phyloP scores from a whole-genome alignment of 2,888 invertebrate species.

The Ichneumon xanthorius region DNA sequence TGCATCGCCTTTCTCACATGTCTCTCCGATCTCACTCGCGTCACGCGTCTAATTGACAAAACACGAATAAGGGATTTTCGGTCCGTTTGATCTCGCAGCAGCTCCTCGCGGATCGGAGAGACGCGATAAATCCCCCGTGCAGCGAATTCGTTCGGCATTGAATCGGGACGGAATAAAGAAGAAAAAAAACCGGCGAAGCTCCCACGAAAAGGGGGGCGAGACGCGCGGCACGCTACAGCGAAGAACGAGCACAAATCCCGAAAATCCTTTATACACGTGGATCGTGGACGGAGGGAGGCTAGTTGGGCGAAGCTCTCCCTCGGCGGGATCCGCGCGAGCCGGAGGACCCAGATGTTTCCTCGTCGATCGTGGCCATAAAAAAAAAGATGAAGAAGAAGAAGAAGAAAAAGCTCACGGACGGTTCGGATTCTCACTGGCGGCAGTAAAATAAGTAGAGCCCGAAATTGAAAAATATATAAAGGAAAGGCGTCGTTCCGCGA shows the following conservation, averaged over 20 bases:
- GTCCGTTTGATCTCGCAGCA: slow-evolving; percentile 13
- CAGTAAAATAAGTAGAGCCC: slow-evolving; percentile 72
- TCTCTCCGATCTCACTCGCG: slow-evolving; percentile 40
- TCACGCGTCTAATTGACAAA: slow-evolving; percentile 1
- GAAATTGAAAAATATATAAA: slow-evolving; percentile 78
- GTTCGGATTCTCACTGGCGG: slow-evolving; percentile 48
- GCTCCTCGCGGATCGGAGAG: slow-evolving; percentile 32
- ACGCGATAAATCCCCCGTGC: slow-evolving; percentile 24
- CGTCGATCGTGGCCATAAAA: slow-evolving; percentile 77
- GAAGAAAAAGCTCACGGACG: slow-evolving; percentile 64
- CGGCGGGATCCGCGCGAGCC: slow-evolving; percentile 21
- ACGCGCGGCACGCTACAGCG: not conserved
- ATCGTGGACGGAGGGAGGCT: slow-evolving; percentile 41
- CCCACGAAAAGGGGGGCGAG: not conserved
- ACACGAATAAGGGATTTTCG: not conserved
- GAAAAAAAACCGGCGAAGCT: slow-evolving; percentile 20
- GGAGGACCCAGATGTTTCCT: slow-evolving; percentile 78
- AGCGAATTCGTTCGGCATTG: slow-evolving; percentile 27
- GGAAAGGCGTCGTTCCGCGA: slow-evolving; percentile 45
- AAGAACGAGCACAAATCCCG: slow-evolving; percentile 59
- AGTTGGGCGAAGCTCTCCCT: slow-evolving; percentile 33
- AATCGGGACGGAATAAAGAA: slow-evolving; percentile 35
- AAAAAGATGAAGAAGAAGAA: slow-evolving; percentile 23
- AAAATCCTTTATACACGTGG: slow-evolving; percentile 62
- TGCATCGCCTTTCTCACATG: slow-evolving; percentile 58